Evolutionary conservation across 1,140 invertebrate species (phyloP), one percentile per base, ranked within the genome.

Genomic region (Listronotus bonariensis): DNA sequence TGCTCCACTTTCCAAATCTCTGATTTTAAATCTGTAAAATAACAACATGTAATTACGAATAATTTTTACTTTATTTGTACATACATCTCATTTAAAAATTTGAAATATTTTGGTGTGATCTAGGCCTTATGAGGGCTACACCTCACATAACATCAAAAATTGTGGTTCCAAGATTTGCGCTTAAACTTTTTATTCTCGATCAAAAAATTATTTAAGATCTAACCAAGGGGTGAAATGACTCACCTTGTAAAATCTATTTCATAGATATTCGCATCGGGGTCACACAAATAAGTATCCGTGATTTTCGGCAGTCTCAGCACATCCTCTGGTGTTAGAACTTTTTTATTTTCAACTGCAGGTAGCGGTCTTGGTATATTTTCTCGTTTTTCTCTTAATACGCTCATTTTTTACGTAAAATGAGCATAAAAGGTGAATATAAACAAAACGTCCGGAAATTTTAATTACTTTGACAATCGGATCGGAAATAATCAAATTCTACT

Each of bases 211-310:
- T n/a, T n/a, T n/a, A n/a, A n/a, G n/a, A n/a, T 5, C 20, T 26
- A 26, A 26, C 1, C 20, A 26, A 26, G 5, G 20, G 20, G 20
- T 3, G 5, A 26, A 26, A 26, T 26, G 20, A 18, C 26, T 46
- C 55, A 63, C 68, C 93, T 85, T 31, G 95, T 97, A 80, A 99
- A 99, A 80, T 99, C 96, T 76, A 99, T 99, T 71, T 97, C 93
- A 82, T 95, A 99, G 55, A 97, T 85, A 81, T 99, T 99, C 18
- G 93, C 96, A 74, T 97, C 94, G 15, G 94, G 92, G 62, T 90
- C 88, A 78, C 96, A 98, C 36, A 99, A 82, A 79, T 98, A 99
- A 32, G 82, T 83, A 43, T 88, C 87, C 12, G 86, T 83, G 48
- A 87, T 86, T 72, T 83, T 83, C 58, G 82, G 83, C 64, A 88